Evolutionary conservation across 2,797 vertebrate genomes (phyloP), one percentile per base, ranked within the genome.

Genomic region (Enteromius paludinosus): DNA sequence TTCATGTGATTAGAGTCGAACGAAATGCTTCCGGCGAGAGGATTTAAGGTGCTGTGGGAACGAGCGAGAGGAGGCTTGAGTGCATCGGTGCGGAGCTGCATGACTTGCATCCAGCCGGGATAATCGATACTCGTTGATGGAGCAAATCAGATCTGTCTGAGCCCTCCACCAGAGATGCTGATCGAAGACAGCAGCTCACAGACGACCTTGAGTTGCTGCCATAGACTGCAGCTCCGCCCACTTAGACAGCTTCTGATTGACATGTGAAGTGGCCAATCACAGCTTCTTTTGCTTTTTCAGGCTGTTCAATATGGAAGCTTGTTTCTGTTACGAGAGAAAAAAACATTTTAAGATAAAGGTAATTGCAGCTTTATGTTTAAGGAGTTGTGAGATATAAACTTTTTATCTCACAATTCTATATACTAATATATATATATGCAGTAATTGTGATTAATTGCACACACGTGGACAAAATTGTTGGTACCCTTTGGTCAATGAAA

Each of bases 41-140:
- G 61, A 35, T 49, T 65, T 49, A 33, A 3, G 1, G 43, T 17
- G 65, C 0, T 23, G 59, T 25, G 78, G 61, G 38, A 70, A 59
- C 0, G 10, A 45, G 30, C 1, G 30, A 54, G 62, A 65, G 59
- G 79, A 23, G 25, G 43, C 20, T 14, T 35, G 28, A 17, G 18
- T 80, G 25, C 56, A 30, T 85, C 64, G 33, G 41, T 70, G 28
- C 59, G 33, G 52, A 79, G 61, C 17, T n/a, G 69, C 76, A 61
- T 74, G 10, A 47, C 78, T 68, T 28, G 61, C 59, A 82, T 62
- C 75, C 66, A 43, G 20, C 10, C 17, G 25, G 61, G 23, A 11
- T 65, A 76, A 86, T 87, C 79, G 1, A 84, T 82, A 25, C 11
- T 61, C 43, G 41, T 66, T 79, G 75, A 82, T 85, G 59, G 78